Conservation (phyloP, 2,797 vertebrate species). For the Anas bernieri region DNA sequence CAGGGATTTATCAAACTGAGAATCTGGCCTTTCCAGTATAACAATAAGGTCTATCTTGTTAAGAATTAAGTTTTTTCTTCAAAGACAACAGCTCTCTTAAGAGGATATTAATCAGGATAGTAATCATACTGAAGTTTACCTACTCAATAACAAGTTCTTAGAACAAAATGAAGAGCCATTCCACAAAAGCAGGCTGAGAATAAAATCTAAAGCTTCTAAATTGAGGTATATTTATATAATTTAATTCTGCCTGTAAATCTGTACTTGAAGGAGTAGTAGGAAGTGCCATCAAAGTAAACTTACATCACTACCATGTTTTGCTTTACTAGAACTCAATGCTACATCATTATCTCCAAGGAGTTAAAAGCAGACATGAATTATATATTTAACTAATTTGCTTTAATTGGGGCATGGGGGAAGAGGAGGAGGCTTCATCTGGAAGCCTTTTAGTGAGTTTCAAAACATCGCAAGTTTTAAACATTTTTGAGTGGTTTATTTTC, state of each 20-base stretch:
- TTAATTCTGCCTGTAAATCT: not conserved
- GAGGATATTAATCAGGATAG: not conserved
- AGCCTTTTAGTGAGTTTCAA: not conserved
- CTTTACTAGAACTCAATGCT: not conserved
- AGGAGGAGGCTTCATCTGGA: not conserved
- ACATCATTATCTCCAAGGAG: not conserved
- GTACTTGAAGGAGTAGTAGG: not conserved
- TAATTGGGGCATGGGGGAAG: not conserved
- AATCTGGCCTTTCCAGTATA: not conserved
- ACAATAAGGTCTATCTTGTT: not conserved
- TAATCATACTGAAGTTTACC: not conserved
- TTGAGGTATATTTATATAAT: not conserved
- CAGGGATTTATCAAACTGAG: not conserved
- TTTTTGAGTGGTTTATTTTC: not conserved
- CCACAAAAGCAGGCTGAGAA: not conserved
- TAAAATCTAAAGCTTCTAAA: not conserved
- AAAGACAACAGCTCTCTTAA: not conserved
- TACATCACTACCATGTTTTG: not conserved
- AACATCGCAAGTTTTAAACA: not conserved
- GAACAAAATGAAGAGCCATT: constrained; percentile 16
- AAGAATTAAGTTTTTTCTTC: not conserved
- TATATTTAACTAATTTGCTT: not conserved
- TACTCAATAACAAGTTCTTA: not conserved
- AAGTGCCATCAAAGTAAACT: not conserved
- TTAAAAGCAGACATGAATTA: not conserved